Base-by-base conservation (phyloP, 2,888 invertebrate species). In the Theodoxus fluviatilis region DNA sequence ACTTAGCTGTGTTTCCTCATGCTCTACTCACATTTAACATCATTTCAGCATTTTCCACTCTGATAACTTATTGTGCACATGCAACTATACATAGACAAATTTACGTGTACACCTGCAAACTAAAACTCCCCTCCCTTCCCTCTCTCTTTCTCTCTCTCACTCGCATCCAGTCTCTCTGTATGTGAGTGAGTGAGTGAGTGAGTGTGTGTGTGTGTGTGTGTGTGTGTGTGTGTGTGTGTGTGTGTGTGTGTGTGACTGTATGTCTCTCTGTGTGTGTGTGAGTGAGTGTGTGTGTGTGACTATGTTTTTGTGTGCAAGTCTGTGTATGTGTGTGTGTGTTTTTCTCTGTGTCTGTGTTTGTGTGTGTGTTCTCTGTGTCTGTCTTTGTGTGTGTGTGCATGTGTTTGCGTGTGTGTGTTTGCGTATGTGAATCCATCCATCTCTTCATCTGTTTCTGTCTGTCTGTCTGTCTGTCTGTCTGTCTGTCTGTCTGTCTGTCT, bases 151-250 rank as follows among this genome's bases (percentile, higher is more conserved):
- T n/a, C n/a, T n/a, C n/a, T n/a, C n/a, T n/a, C n/a, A n/a, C n/a
- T n/a, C n/a, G n/a, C n/a, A n/a, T n/a, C n/a, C n/a, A n/a, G n/a
- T n/a, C n/a, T n/a, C n/a, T n/a, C n/a, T n/a, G n/a, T n/a, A n/a
- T n/a, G n/a, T n/a, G n/a, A n/a, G n/a, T n/a, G n/a, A n/a, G n/a
- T n/a, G n/a, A n/a, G n/a, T n/a, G n/a, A n/a, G 52, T 25, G 3
- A 22, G 9, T 52, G 7, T 52, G 9, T 52, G 9, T 52, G 4
- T 52, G 9, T 52, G 52, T n/a, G 9, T 52, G 4, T 52, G 25
- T 52, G 9, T 52, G 9, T 70, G 12, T 40, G 31, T 40, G 40
- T 52, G 52, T 57, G 57, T 57, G 28, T 57, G 57, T 57, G 57
- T 57, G 57, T 57, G 28, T 57, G 57, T 57, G 57, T 57, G 3